phyloP scores from a whole-genome alignment of 2,888 invertebrate genomes.

The Ectropis crepuscularia region DNA sequence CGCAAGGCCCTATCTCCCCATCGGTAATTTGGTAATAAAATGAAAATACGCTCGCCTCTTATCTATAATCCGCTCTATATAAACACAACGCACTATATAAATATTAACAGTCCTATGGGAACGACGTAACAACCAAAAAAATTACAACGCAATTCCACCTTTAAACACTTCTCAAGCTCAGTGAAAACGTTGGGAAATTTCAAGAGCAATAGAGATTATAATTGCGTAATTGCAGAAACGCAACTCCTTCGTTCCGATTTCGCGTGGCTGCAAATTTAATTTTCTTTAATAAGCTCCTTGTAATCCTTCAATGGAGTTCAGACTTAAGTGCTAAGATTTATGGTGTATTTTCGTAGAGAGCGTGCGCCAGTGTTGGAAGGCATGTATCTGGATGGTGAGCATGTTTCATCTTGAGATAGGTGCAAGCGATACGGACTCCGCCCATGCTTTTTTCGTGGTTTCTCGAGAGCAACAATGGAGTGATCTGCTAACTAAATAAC shows the following conservation, averaged over 20 bases:
- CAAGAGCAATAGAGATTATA: constrained; percentile 28
- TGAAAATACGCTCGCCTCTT: constrained; percentile 81
- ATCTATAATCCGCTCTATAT: constrained; percentile 81
- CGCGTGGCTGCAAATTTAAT: constrained; percentile 82
- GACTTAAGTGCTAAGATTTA: constrained; percentile 47
- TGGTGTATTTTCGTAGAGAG: constrained; percentile 45
- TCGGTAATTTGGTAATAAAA: constrained; percentile 86
- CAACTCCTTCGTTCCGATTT: constrained; percentile 72
- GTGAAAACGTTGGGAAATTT: constrained; percentile 23
- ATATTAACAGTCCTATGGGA: constrained; percentile 56
- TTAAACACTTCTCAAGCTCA: constrained; percentile 43
- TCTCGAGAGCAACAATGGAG: constrained; percentile 81
- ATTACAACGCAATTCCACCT: constrained; percentile 37
- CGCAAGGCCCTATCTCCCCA: constrained; percentile 73
- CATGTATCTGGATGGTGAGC: constrained; percentile 78
- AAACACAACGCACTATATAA: constrained; percentile 78
- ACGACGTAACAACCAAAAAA: constrained; percentile 45
- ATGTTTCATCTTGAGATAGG: constrained; percentile 77
- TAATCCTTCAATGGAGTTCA: constrained; percentile 42
- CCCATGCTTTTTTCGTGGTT: constrained; percentile 83
- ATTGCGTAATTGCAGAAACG: constrained; percentile 38
- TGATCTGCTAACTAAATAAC: constrained; percentile 84
- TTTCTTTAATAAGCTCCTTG: constrained; percentile 80
- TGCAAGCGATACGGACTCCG: constrained; percentile 77
- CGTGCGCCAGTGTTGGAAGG: constrained; percentile 65